Base-by-base conservation (phyloP, 1,140 invertebrate species). In the Colletes latitarsis region DNA sequence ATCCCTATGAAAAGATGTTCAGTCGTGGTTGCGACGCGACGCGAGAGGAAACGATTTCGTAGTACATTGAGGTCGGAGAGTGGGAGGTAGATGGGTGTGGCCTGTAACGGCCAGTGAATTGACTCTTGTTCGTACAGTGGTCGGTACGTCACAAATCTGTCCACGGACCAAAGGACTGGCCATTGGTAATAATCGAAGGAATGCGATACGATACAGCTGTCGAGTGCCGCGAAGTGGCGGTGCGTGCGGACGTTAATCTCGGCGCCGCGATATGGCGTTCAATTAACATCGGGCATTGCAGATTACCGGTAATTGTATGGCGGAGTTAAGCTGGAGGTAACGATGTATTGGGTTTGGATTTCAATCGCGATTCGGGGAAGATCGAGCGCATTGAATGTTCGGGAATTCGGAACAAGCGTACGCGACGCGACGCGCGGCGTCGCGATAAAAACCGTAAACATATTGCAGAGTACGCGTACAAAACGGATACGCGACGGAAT, bases 311-410 rank as follows among this genome's bases (percentile, higher is more conserved):
- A 67, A 67, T 67, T 67, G 46, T n/a, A 49, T 43, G 43, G 4
- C 64, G n/a, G 64, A 67, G 64, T 52, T 67, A 49, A 67, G 64
- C 64, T n/a, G n/a, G 43, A 21, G 17, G n/a, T 67, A 67, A 67
- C 64, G 43, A 49, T n/a, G 64, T 67, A 43, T 52, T 4, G 43
- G 64, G 64, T 67, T 67, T 67, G 64, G 64, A 67, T 67, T 67
- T 67, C 64, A 19, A 67, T 67, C 46, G 64, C 41, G 43, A 14
- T n/a, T 10, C 41, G 63, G 63, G 63, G 39, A 43, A 21, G 17
- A 21, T 49, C 17, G n/a, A 12, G 41, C 19, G 43, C n/a, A 52
- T 52, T 21, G n/a, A 67, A 67, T 52, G 12, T 67, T 43, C 43
- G 43, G 64, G 64, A 67, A 52, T 67, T 49, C 19, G 8, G 64